These are phyloP conservation scores for Cotesia chilonis DNA, from an alignment of 1,140 invertebrate genomes.

Conservation along the genomic window DNA sequence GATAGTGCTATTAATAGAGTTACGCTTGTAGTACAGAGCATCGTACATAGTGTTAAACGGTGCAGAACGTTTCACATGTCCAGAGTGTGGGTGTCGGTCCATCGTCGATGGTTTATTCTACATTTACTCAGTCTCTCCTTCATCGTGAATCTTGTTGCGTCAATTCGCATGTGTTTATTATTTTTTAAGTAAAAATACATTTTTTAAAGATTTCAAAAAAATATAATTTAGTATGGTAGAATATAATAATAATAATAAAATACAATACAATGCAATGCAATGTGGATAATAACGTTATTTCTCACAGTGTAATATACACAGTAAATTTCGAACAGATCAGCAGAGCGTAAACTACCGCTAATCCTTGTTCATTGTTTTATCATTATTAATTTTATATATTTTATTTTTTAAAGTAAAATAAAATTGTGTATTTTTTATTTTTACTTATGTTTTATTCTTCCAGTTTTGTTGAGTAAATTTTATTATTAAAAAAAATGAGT, in stretches of 20 bases:
- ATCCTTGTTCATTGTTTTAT: too few relatives aligned
- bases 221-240: too few relatives aligned
- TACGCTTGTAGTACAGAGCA: not conserved
- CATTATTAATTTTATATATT: too few relatives aligned
- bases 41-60: slow-evolving; percentile 24
- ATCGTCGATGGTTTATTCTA: not conserved
- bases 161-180: too few relatives aligned
- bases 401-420: too few relatives aligned
- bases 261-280: not conserved
- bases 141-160: slow-evolving; percentile 28
- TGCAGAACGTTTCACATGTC: slow-evolving; percentile 31
- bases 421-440: not conserved
- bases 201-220: too few relatives aligned
- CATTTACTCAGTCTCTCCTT: slow-evolving; percentile 9
- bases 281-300: not conserved
- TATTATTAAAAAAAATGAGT: slow-evolving; percentile 49
- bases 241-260: too few relatives aligned
- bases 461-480: not conserved
- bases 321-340: too few relatives aligned
- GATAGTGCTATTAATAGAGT: slow-evolving; percentile 30
- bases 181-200: too few relatives aligned
- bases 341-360: too few relatives aligned
- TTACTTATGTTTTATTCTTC: not conserved
- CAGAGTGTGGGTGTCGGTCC: slow-evolving; percentile 27
- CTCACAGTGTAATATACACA: too few relatives aligned